These are phyloP conservation scores for Acronicta aceris DNA, from an alignment of 2,888 invertebrate species.

Conservation along the genomic window DNA sequence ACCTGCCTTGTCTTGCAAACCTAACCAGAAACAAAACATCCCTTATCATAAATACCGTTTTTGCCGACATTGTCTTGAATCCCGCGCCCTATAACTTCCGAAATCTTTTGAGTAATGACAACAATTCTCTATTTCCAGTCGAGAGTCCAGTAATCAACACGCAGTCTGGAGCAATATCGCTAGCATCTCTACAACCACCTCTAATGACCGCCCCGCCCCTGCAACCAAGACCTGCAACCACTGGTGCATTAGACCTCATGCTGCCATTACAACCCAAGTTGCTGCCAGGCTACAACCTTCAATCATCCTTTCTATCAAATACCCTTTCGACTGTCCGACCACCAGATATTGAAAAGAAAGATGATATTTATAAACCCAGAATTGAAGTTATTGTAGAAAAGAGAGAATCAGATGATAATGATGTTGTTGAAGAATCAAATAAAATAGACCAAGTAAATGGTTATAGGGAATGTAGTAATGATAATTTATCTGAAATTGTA, in stretches of 20 bases:
- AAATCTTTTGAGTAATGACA: conserved; percentile 46
- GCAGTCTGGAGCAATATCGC: conserved; percentile 83
- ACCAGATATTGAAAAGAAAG: conserved; percentile 73
- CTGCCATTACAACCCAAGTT: conserved; percentile 93
- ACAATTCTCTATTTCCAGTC: conserved; percentile 81
- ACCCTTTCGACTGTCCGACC: conserved; percentile 86
- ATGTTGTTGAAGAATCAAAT: conserved; percentile 69
- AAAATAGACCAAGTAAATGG: conserved; percentile 64
- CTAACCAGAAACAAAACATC: neutral
- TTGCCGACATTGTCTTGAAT: neutral
- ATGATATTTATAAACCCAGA: conserved; percentile 72
- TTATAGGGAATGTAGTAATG: conserved; percentile 69
- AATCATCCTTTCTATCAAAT: conserved; percentile 84
- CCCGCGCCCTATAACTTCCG: conserved; percentile 4
- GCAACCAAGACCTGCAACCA: conserved; percentile 92
- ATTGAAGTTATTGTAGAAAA: conserved; percentile 80
- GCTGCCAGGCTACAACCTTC: conserved; percentile 88
- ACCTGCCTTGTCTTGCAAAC: conserved; percentile 4
- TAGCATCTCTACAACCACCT: conserved; percentile 88
- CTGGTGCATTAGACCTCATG: conserved; percentile 91
- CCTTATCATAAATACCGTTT: neutral
- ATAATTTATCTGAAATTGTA: conserved; percentile 64
- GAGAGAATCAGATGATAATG: conserved; percentile 67
- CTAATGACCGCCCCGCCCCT: conserved; percentile 89
- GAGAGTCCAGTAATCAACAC: conserved; percentile 88